phyloP scores from a whole-genome alignment of 2,113 vertebrate genomes.

The Neolamprologus falcicula region DNA sequence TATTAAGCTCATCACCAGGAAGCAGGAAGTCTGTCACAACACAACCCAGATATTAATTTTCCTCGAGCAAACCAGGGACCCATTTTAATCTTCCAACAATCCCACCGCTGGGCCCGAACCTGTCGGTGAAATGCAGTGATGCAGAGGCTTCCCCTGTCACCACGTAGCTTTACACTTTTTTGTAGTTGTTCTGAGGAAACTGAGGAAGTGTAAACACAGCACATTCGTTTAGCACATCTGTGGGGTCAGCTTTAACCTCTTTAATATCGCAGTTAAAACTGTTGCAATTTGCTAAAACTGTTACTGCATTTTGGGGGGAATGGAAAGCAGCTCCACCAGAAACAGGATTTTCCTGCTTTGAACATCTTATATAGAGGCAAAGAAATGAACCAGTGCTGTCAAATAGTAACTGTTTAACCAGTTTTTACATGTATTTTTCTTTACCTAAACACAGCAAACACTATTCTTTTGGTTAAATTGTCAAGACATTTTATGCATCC shows the following conservation, averaged over 20 bases:
- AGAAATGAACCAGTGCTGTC: background rate
- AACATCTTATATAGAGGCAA: background rate
- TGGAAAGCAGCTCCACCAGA: background rate
- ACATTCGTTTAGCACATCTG: background rate
- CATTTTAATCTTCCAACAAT: background rate
- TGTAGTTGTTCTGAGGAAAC: background rate
- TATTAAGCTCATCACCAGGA: background rate
- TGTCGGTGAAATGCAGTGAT: background rate
- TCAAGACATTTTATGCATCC: background rate
- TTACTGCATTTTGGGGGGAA: background rate
- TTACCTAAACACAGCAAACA: background rate
- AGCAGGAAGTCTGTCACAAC: background rate
- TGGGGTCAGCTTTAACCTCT: rapidly evolving
- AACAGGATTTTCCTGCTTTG: background rate
- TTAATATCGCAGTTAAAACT: background rate
- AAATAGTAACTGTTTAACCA: background rate
- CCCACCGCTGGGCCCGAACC: background rate
- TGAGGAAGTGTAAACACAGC: background rate
- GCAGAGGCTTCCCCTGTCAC: background rate
- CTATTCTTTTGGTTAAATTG: background rate
- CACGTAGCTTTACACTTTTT: rapidly evolving
- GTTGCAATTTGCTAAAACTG: background rate
- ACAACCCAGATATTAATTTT: slow-evolving; percentile 7
- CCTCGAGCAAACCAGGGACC: background rate
- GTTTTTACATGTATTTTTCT: background rate